phyloP scores from a whole-genome alignment of 2,888 invertebrate genomes.

The Molanna angustata region DNA sequence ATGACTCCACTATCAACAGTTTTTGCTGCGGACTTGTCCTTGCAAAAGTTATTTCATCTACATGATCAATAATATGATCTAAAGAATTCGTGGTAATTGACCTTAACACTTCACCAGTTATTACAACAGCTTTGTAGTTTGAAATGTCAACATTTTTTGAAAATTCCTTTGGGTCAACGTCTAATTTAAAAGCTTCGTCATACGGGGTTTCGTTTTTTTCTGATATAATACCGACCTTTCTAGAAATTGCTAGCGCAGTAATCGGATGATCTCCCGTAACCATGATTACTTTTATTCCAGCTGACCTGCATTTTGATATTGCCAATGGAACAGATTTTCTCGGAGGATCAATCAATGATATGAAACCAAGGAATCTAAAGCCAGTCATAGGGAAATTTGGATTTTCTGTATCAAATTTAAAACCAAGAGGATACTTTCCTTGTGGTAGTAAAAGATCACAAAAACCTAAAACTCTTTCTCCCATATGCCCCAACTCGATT shows the following conservation, averaged over 20 bases:
- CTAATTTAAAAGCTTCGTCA: slow-evolving; percentile 65
- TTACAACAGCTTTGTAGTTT: slow-evolving; percentile 46
- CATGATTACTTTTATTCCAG: slow-evolving; percentile 72
- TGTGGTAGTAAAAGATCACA: slow-evolving; percentile 66
- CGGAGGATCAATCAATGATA: slow-evolving; percentile 73
- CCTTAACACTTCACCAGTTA: slow-evolving; percentile 56
- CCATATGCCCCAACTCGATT: slow-evolving; percentile 76
- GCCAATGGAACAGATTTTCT: slow-evolving; percentile 63
- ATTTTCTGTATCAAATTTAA: slow-evolving; percentile 55
- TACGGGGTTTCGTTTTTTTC: slow-evolving; percentile 58
- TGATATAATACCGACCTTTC: slow-evolving; percentile 62
- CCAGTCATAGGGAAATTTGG: slow-evolving; percentile 65
- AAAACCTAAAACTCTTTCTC: slow-evolving; percentile 84
- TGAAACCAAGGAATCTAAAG: slow-evolving; percentile 60
- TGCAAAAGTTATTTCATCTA: slow-evolving; percentile 73
- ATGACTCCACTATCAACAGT: slow-evolving; percentile 70
- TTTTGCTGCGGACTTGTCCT: slow-evolving; percentile 70
- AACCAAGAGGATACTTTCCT: slow-evolving; percentile 51
- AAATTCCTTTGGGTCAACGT: slow-evolving; percentile 44
- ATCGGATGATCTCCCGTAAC: slow-evolving; percentile 74
- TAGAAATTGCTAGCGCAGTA: slow-evolving; percentile 71
- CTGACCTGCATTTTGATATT: slow-evolving; percentile 63
- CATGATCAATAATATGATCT: slow-evolving; percentile 57
- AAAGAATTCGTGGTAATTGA: slow-evolving; percentile 56
- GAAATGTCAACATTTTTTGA: slow-evolving; percentile 48